Evolutionary conservation across 2,797 vertebrate species (phyloP).

Genomic region (Tarsius wallacei): DNA sequence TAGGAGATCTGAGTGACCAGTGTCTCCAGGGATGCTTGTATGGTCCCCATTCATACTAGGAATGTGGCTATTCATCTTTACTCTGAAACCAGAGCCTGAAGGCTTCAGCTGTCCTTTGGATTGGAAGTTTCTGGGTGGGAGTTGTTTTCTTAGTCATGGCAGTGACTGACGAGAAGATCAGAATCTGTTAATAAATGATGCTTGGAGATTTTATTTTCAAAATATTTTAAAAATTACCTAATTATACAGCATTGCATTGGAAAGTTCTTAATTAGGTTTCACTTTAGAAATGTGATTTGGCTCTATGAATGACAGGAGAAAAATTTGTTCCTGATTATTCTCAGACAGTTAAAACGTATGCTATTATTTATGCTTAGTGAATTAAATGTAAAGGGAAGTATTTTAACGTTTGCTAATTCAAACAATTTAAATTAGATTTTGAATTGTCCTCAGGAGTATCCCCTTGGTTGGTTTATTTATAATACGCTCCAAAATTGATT

Average conservation of each 20-base stretch:
- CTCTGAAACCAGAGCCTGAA: not conserved
- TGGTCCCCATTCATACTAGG: not conserved
- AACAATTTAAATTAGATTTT: slow-evolving; percentile 44
- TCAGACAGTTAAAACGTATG: not conserved
- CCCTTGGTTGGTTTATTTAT: not conserved
- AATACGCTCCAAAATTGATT: not conserved
- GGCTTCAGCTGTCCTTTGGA: not conserved
- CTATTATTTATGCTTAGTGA: slow-evolving; percentile 26
- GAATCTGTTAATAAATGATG: not conserved
- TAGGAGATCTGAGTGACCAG: not conserved
- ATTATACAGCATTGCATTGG: not conserved
- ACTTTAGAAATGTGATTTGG: slow-evolving; percentile 42
- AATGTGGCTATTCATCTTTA: not conserved
- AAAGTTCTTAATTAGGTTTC: slow-evolving; percentile 24
- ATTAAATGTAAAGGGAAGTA: not conserved
- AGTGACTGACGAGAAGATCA: not conserved
- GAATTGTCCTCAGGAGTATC: not conserved
- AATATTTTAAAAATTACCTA: not conserved
- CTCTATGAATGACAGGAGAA: not conserved
- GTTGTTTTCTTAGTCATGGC: not conserved
- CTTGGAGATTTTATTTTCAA: not conserved
- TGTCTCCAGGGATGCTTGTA: not conserved
- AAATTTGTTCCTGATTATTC: slow-evolving; percentile 22
- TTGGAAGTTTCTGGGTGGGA: not conserved
- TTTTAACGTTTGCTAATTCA: slow-evolving; percentile 45